phyloP scores from a whole-genome alignment of 2,888 invertebrate species.

The Anticlea derivata region DNA sequence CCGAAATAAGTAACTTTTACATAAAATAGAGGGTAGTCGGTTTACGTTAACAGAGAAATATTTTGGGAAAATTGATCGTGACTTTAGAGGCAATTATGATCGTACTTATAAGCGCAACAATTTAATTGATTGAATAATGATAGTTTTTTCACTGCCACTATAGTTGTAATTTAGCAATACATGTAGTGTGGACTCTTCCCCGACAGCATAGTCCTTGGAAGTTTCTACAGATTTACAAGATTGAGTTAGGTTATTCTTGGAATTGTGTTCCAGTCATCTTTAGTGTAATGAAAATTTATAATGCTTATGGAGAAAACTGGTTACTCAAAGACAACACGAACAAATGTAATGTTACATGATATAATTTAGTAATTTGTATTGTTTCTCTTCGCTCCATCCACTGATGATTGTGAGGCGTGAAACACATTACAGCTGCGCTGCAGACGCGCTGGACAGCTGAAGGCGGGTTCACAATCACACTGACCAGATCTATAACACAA shows the following conservation, averaged over 20 bases:
- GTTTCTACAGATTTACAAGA: slow-evolving; percentile 48
- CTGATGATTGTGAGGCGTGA: slow-evolving; percentile 64
- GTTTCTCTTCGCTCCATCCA: slow-evolving; percentile 35
- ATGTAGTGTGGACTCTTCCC: slow-evolving; percentile 30
- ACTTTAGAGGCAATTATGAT: slow-evolving; percentile 36
- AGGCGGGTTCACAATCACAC: slow-evolving; percentile 12
- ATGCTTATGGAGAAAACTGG: background rate
- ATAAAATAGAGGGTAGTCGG: slow-evolving; percentile 3
- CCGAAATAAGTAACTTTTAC: slow-evolving; percentile 29
- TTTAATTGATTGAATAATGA: too few relatives aligned
- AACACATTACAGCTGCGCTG: slow-evolving; percentile 71
- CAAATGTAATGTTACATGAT: slow-evolving; percentile 20
- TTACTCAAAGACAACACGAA: slow-evolving; percentile 8
- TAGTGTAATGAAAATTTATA: background rate
- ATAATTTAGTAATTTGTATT: slow-evolving; percentile 33
- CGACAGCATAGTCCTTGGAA: slow-evolving; percentile 41
- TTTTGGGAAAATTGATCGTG: slow-evolving; percentile 61
- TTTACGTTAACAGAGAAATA: slow-evolving; percentile 54
- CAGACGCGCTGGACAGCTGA: slow-evolving; percentile 37
- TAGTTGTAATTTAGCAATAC: slow-evolving; percentile 55
- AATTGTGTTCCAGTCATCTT: background rate
- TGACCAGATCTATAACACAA: slow-evolving; percentile 13
- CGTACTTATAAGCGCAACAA: slow-evolving; percentile 56
- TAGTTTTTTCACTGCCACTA: slow-evolving; percentile 80
- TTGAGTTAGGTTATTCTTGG: slow-evolving; percentile 22